phyloP scores from a whole-genome alignment of 2,113 vertebrate species.

The Strigops habroptila region DNA sequence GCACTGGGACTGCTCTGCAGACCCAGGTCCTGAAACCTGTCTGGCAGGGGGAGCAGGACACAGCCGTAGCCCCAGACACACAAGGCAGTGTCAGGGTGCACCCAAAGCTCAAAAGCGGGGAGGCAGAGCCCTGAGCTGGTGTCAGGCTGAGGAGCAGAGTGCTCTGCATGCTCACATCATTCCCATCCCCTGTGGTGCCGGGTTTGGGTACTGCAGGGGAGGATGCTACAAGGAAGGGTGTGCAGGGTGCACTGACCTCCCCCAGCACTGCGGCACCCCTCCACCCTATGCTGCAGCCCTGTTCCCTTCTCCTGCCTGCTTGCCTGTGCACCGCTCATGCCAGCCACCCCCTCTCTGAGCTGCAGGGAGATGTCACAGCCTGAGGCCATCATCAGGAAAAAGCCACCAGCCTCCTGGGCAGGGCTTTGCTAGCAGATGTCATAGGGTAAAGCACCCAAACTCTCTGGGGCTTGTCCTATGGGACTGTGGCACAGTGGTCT shows the following conservation, averaged over 20 bases:
- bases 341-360: neutral
- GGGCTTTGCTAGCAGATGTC: neutral
- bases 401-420: neutral
- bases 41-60: neutral
- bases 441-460: neutral
- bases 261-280: neutral
- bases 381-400: neutral
- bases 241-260: fast-evolving
- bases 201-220: neutral
- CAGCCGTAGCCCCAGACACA: neutral
- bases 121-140: fast-evolving
- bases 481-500: neutral
- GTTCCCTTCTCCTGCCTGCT: neutral
- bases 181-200: neutral
- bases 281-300: fast-evolving
- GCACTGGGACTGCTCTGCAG: neutral
- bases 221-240: neutral
- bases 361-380: neutral
- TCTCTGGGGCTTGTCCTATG: neutral
- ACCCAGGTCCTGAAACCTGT: neutral
- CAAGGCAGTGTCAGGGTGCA: neutral
- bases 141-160: neutral
- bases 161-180: neutral
- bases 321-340: neutral
- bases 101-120: neutral